Base-by-base conservation (phyloP, 2,888 invertebrate species). In the Stramonita haemastoma region DNA sequence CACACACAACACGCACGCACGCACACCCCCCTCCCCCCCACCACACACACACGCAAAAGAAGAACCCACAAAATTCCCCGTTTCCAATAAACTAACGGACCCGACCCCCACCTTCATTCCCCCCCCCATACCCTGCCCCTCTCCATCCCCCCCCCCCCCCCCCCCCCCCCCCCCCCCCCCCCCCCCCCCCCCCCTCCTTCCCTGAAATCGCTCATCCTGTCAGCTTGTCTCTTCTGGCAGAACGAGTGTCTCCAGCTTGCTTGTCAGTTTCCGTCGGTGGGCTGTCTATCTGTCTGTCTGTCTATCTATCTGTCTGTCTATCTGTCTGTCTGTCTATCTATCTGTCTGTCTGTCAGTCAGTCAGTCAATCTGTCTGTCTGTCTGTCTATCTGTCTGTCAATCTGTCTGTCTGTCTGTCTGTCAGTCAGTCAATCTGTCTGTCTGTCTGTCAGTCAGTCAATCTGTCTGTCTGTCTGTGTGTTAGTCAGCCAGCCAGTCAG, bases 161-260 rank as follows among this genome's bases (percentile, higher is more conserved):
- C 0, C 6, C 19, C 66, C 66, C 66, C 4, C 26, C 66, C 66
- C 66, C 66, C 66, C 66, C 66, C 0, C 66, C 22, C 22, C 66
- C 46, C 46, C 46, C 46, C 2, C 15, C 73, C n/a, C 26, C 13
- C 26, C 6, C 4, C n/a, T n/a, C n/a, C 73, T 26, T 4, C 1
- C 1, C 73, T 73, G 73, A 73, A 73, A 73, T 73, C 73, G 73
- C 26, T 73, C 73, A 73, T 73, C 73, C 73, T 73, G 73, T 73
- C 73, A 73, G 73, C n/a, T n/a, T n/a, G 73, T 73, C 73, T 73
- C n/a, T 13, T 26, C 73, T 73, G 26, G 73, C 73, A 73, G 73
- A 73, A 73, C 73, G 73, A n/a, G 73, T 73, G 73, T 73, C 73
- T 73, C 73, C 73, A 73, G 73, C 73, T n/a, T 22, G n/a, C 73